phyloP scores from a whole-genome alignment of 2,888 invertebrate genomes.

The Dryomyza anilis region DNA sequence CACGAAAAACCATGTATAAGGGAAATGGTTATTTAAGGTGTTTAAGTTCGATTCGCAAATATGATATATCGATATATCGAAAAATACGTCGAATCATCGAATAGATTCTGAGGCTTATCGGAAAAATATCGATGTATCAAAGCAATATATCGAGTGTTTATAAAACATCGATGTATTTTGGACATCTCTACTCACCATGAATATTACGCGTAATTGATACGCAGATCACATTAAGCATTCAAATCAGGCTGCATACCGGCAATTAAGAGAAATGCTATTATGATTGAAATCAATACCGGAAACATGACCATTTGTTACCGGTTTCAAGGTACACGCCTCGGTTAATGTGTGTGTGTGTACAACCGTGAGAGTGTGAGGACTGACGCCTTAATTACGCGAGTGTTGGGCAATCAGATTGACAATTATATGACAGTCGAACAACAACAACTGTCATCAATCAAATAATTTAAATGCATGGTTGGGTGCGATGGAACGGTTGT shows the following conservation, averaged over 20 bases:
- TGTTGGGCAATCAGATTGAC: background rate
- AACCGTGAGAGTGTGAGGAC: constrained; percentile 45
- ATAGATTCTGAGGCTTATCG: too few species aligned
- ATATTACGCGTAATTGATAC: constrained; percentile 2
- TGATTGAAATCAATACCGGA: constrained; percentile 53
- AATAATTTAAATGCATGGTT: constrained; percentile 33
- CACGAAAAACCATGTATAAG: too few species aligned
- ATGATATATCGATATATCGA: too few species aligned
- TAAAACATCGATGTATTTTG: too few species aligned
- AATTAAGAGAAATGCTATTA: constrained; percentile 48
- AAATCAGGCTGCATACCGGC: constrained; percentile 46
- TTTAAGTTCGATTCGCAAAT: too few species aligned
- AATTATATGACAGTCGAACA: background rate
- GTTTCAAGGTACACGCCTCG: constrained; percentile 15
- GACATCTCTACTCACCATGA: too few species aligned
- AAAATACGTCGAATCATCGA: too few species aligned
- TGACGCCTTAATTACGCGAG: constrained; percentile 46
- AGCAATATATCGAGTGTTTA: too few species aligned
- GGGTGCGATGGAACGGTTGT: background rate
- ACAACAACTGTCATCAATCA: constrained; percentile 35
- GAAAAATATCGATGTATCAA: too few species aligned
- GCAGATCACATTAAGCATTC: constrained; percentile 38
- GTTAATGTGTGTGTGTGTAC: too few species aligned
- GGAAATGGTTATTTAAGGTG: too few species aligned
- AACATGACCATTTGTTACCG: constrained; percentile 27